phyloP scores from a whole-genome alignment of 2,797 vertebrate genomes.

The Danio aesculapii region DNA sequence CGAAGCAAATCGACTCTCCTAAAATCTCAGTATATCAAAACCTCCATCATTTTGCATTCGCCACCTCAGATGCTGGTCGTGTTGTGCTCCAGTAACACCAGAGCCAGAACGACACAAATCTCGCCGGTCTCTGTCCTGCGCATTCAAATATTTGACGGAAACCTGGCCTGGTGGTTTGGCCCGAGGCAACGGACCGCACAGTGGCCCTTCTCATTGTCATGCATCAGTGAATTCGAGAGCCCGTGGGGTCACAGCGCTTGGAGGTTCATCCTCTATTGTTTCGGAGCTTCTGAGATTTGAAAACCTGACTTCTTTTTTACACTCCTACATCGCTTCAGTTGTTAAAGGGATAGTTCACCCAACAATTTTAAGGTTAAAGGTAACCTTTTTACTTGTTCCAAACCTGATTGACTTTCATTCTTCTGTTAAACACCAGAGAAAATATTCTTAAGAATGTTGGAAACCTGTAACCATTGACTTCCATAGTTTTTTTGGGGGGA shows the following conservation, averaged over 20 bases:
- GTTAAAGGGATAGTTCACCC: too few relatives aligned
- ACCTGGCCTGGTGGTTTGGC: conserved; percentile 36
- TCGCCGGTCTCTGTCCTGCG: background rate
- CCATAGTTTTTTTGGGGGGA: too few relatives aligned
- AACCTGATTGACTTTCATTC: too few relatives aligned
- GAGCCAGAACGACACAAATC: background rate
- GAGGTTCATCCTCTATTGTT: conserved; percentile 72
- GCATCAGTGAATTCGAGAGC: conserved; percentile 62
- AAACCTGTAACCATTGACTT: too few relatives aligned
- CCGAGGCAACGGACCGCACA: conserved; percentile 54
- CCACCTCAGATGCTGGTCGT: background rate
- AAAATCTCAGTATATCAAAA: conserved; percentile 11
- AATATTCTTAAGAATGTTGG: too few relatives aligned
- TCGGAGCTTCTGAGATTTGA: conserved; percentile 64
- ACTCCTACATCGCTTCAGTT: conserved; percentile 51
- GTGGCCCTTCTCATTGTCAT: conserved; percentile 70
- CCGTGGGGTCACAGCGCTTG: conserved; percentile 58
- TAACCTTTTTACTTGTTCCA: too few relatives aligned
- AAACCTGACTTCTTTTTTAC: conserved; percentile 61
- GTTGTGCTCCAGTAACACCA: conserved; percentile 26
- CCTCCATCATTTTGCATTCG: conserved; percentile 16
- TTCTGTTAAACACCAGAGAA: too few relatives aligned
- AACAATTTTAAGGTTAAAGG: too few relatives aligned
- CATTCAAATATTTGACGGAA: conserved; percentile 28
- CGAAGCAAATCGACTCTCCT: conserved; percentile 12